phyloP scores from a whole-genome alignment of 2,113 vertebrate species.

The Ailuropoda melanoleuca region DNA sequence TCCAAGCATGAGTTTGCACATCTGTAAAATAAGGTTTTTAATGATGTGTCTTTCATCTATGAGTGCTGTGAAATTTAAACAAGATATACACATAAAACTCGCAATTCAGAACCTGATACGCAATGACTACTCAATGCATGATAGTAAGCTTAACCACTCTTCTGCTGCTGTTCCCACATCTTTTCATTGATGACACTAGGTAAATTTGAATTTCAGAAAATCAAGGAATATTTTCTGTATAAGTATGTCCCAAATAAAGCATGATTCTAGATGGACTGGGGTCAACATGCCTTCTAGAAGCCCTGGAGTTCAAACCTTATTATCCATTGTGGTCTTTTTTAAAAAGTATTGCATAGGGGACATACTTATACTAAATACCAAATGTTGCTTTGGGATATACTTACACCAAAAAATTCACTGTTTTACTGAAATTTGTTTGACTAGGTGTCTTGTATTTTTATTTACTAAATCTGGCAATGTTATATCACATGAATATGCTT shows the following conservation, averaged over 20 bases:
- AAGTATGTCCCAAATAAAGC: not conserved
- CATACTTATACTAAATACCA: not conserved
- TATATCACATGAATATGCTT: not conserved
- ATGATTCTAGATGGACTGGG: not conserved
- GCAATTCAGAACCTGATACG: not conserved
- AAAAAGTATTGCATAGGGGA: constrained; percentile 24
- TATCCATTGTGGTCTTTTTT: not conserved
- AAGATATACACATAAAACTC: not conserved
- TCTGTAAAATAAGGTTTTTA: not conserved
- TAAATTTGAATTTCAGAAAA: not conserved
- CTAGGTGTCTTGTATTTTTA: not conserved
- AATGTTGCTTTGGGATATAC: not conserved
- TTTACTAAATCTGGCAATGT: not conserved
- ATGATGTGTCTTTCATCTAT: not conserved
- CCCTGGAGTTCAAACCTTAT: not conserved
- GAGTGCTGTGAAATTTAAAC: not conserved
- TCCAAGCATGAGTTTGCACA: not conserved
- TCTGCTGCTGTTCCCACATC: not conserved
- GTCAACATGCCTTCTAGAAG: not conserved
- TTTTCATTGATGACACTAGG: not conserved
- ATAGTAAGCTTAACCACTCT: not conserved
- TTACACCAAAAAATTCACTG: not conserved
- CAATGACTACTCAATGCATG: not conserved
- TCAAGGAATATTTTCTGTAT: not conserved
- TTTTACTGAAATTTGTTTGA: not conserved